Conservation (phyloP, 1,140 invertebrate genomes). For the Psix sp. region DNA sequence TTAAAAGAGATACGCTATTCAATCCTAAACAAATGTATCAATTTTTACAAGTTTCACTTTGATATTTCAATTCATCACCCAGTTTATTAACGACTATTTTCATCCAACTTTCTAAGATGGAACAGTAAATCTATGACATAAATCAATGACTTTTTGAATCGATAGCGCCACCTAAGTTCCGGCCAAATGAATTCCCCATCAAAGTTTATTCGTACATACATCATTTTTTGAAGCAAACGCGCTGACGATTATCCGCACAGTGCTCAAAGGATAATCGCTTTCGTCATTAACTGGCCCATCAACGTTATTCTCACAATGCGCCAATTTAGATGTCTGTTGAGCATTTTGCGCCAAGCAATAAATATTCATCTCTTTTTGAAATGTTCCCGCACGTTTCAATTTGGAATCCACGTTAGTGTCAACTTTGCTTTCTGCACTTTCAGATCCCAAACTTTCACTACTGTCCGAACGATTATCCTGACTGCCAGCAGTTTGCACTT, state of each 20-base stretch:
- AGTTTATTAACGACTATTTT: no score
- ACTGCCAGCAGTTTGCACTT: conserved; percentile 26
- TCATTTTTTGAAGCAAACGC: conserved; percentile 35
- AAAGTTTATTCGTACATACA: conserved; percentile 25
- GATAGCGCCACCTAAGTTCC: no score
- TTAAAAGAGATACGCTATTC: no score
- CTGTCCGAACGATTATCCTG: conserved; percentile 5
- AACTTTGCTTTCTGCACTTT: conserved; percentile 40
- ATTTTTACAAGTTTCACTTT: no score
- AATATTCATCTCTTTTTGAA: conserved; percentile 65
- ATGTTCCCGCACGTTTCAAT: conserved; percentile 66
- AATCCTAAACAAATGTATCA: no score
- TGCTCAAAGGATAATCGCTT: conserved; percentile 54
- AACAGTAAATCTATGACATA: no score
- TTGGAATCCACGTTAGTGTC: conserved; percentile 19
- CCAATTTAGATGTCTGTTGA: conserved; percentile 38
- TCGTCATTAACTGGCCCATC: conserved; percentile 44
- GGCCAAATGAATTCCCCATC: not conserved
- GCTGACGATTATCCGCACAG: conserved; percentile 69
- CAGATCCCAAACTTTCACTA: conserved; percentile 40
- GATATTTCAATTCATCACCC: no score
- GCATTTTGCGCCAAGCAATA: conserved; percentile 39
- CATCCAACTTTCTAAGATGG: no score
- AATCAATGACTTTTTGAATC: no score
- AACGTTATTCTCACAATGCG: conserved; percentile 40